These are phyloP conservation scores for Ianthella basta DNA, from an alignment of 37 sponge, comb jelly and placozoan genomes.

Conservation along the genomic window DNA sequence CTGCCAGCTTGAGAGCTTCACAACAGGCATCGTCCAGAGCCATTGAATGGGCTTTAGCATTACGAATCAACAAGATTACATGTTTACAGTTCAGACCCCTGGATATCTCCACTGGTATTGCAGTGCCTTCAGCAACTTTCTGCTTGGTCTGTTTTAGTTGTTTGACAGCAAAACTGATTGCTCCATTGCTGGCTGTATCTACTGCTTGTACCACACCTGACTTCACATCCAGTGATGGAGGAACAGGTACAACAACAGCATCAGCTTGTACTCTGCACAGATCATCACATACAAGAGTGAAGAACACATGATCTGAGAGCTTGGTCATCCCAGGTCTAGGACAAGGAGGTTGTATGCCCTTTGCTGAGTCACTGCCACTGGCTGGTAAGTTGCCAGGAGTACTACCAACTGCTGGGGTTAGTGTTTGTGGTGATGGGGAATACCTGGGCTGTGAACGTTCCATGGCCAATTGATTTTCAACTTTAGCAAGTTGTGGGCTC, in stretches of 20 bases:
- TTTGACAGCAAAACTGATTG: no score
- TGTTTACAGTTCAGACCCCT: no score
- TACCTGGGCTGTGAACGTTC: background rate
- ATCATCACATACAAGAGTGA: background rate
- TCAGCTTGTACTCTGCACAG: background rate
- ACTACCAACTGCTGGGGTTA: background rate
- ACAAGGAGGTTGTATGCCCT: no score
- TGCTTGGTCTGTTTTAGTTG: no score
- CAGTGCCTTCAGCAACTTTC: no score
- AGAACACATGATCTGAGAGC: no score
- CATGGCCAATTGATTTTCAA: background rate
- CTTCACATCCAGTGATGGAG: background rate
- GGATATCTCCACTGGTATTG: no score
- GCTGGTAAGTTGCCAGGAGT: no score
- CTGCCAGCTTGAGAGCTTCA: slow-evolving; percentile 27
- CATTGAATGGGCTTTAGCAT: no score
- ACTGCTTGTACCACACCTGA: background rate
- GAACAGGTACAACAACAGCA: slow-evolving; percentile 7
- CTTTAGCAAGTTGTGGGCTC: background rate
- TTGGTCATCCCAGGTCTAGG: no score
- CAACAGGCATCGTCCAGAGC: slow-evolving; percentile 37
- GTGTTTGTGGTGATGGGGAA: background rate
- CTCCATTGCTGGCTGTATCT: background rate
- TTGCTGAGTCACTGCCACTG: no score
- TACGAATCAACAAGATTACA: no score